Evolutionary conservation across 2,888 invertebrate genomes (phyloP).

Genomic region (Parthenolecanium corni): DNA sequence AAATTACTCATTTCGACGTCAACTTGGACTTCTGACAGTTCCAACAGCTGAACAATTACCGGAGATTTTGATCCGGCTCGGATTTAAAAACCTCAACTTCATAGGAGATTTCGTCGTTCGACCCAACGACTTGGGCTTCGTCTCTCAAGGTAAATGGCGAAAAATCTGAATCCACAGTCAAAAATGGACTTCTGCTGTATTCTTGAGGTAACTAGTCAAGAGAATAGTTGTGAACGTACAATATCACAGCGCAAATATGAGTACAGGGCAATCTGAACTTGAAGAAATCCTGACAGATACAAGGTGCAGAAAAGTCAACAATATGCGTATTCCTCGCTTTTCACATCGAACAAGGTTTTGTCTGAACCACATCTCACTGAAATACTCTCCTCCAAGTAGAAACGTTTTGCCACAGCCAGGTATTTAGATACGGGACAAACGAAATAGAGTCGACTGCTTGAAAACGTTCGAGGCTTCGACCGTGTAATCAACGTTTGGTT

Average conservation of each 20-base stretch:
- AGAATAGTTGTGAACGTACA: not conserved
- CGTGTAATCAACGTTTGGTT: not conserved
- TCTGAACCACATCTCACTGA: too few species aligned
- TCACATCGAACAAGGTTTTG: too few species aligned
- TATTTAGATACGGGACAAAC: too few species aligned
- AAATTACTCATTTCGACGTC: too few species aligned
- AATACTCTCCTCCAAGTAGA: too few species aligned
- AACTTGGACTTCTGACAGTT: too few species aligned
- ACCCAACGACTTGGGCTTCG: too few species aligned
- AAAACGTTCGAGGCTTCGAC: not conserved
- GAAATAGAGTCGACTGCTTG: not conserved
- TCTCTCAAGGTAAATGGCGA: too few species aligned
- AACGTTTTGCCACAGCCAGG: not conserved
- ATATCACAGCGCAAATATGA: conserved; percentile 6
- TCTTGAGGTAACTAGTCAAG: not conserved
- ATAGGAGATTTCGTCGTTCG: too few species aligned
- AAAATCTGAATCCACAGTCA: not conserved
- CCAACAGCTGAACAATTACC: too few species aligned
- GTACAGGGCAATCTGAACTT: conserved; percentile 1
- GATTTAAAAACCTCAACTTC: too few species aligned
- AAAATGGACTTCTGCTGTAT: not conserved
- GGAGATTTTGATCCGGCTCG: too few species aligned
- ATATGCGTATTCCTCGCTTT: not conserved
- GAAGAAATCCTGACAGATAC: not conserved
- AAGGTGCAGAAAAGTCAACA: not conserved